These are phyloP conservation scores for Cavia aperea DNA, from an alignment of 2,113 vertebrate species.

Conservation along the genomic window DNA sequence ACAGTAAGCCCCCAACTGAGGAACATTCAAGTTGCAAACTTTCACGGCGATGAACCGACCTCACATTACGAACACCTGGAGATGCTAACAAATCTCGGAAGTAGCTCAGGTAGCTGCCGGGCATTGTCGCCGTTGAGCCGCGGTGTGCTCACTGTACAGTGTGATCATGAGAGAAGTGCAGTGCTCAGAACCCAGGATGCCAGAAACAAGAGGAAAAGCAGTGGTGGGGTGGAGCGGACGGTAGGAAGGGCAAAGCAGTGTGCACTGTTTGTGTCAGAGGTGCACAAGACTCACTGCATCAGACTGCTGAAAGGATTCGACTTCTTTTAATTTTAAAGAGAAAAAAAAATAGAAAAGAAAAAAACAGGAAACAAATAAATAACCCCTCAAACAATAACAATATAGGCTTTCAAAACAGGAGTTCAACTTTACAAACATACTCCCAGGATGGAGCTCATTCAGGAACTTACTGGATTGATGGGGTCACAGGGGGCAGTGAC, in stretches of 20 bases:
- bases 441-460: background rate
- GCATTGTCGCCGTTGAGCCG: background rate
- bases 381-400: too few relatives aligned
- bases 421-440: background rate
- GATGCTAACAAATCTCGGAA: background rate
- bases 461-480: background rate
- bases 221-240: background rate
- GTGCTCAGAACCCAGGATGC: background rate
- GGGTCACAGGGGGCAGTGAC: background rate
- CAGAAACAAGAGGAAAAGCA: background rate
- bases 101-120: background rate
- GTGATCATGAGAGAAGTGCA: too few relatives aligned
- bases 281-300: background rate
- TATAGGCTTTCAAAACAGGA: background rate
- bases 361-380: too few relatives aligned
- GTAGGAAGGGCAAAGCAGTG: background rate
- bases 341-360: too few relatives aligned
- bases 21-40: background rate
- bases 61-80: background rate
- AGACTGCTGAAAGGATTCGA: background rate
- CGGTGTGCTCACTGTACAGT: background rate
- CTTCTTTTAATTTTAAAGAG: too few relatives aligned
- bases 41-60: background rate
- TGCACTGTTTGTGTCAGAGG: background rate
- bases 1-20: background rate